Conservation (phyloP, 2,797 vertebrate species). For the Trichosurus vulpecula region DNA sequence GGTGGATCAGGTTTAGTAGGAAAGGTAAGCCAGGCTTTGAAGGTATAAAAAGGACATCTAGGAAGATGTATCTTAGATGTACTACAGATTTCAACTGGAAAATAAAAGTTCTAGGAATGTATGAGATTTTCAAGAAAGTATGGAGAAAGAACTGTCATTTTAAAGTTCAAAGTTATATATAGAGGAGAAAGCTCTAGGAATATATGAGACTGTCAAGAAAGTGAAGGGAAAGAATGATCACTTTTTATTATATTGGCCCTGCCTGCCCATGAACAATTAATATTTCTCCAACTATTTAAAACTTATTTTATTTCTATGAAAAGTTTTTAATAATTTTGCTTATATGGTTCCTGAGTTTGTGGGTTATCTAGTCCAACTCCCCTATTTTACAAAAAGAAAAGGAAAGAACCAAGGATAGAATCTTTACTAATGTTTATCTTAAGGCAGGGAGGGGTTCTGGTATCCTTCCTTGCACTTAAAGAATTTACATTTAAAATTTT, state of each 20-base stretch:
- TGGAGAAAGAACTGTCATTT: not conserved
- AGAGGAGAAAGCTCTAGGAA: not conserved
- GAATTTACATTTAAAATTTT: not conserved
- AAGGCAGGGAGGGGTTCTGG: not conserved
- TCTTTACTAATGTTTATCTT: not conserved
- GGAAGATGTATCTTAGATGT: too few relatives aligned
- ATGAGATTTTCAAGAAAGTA: not conserved
- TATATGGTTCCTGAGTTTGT: not conserved
- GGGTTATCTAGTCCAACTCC: not conserved
- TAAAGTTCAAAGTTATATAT: not conserved
- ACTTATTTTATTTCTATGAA: not conserved
- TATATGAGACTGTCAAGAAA: not conserved
- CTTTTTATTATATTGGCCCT: not conserved
- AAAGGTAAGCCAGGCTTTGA: not conserved
- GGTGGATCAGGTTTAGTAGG: not conserved
- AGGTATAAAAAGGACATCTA: not conserved
- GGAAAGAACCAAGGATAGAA: not conserved
- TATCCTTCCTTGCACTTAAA: not conserved
- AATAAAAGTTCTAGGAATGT: not conserved
- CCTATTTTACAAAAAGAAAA: not conserved
- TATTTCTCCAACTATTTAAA: not conserved
- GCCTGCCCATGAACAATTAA: not conserved
- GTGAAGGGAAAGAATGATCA: not conserved
- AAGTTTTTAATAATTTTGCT: not conserved
- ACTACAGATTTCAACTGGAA: not conserved